These are phyloP conservation scores for Phylloscopus trochiloides DNA, from an alignment of 2,113 vertebrate species.

Conservation along the genomic window DNA sequence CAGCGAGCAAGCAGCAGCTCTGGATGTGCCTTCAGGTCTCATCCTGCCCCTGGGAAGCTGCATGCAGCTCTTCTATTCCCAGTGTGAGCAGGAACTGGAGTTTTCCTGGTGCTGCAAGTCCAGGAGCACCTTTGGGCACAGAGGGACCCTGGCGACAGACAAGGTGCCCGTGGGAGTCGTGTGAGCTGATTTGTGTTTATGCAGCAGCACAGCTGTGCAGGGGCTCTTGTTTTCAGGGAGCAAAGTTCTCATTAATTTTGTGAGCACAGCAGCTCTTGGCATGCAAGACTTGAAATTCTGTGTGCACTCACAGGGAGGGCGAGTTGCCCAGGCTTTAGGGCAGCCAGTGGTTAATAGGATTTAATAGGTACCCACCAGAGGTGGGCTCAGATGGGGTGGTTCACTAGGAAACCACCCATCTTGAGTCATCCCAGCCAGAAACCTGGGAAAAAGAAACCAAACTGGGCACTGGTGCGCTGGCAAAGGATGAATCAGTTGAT, in stretches of 20 bases:
- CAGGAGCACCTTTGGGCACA: accelerated
- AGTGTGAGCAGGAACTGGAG: accelerated
- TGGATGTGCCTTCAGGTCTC: not conserved
- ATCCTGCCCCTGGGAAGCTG: not conserved
- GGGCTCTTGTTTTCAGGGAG: not conserved
- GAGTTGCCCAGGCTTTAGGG: not conserved
- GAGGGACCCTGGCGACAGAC: not conserved
- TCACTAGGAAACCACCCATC: not conserved
- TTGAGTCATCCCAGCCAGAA: not conserved
- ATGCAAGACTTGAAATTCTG: not conserved
- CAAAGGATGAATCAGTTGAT: constrained; percentile 13
- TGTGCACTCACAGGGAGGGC: accelerated
- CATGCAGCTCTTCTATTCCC: not conserved
- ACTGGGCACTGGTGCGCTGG: not conserved
- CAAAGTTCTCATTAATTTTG: not conserved
- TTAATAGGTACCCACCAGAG: not conserved
- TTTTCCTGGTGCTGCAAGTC: not conserved
- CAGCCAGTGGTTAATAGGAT: not conserved
- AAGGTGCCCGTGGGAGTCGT: accelerated
- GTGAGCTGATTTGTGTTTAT: not conserved
- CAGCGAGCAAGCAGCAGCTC: not conserved
- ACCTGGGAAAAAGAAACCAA: not conserved
- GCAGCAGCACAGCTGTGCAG: not conserved
- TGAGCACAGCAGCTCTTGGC: not conserved
- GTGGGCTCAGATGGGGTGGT: not conserved